Evolutionary conservation across 1,140 invertebrate species (phyloP).

Genomic region (Cheumatopsyche charites): DNA sequence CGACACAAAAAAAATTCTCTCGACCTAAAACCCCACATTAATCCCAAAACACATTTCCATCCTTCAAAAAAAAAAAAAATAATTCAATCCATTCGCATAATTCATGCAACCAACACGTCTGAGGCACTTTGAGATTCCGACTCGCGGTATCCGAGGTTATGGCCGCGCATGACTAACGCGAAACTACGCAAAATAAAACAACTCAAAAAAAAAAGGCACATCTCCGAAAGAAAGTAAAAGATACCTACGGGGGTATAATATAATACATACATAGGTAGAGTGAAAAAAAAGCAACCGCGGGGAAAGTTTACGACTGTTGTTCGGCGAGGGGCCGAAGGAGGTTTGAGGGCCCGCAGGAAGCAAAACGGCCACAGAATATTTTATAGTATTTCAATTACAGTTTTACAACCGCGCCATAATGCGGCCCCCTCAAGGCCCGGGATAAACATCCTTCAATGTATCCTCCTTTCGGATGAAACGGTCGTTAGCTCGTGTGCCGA

Average conservation of each 20-base stretch:
- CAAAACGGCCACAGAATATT: slow-evolving; percentile 48
- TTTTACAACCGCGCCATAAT: slow-evolving; percentile 46
- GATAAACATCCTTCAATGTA: slow-evolving; percentile 35
- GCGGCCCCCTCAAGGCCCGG: slow-evolving; percentile 25
- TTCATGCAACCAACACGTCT: no score
- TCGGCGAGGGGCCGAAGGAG: slow-evolving; percentile 20
- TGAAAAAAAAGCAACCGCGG: slow-evolving; percentile 3
- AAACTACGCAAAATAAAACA: slow-evolving; percentile 21
- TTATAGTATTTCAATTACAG: slow-evolving; percentile 49
- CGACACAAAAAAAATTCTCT: no score
- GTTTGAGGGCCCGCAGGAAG: slow-evolving; percentile 38
- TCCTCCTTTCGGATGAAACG: slow-evolving; percentile 5
- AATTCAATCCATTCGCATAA: no score
- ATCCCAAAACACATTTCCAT: no score
- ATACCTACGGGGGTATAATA: no score
- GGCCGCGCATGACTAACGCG: slow-evolving; percentile 33
- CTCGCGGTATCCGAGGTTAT: slow-evolving; percentile 6
- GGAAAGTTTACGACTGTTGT: slow-evolving; percentile 47
- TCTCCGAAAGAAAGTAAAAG: background rate
- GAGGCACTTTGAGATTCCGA: no score
- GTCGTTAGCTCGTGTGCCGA: slow-evolving; percentile 16
- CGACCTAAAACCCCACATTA: no score
- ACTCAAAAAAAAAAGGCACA: slow-evolving; percentile 16
- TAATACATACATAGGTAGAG: background rate
- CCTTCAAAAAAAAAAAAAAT: no score